phyloP scores from a whole-genome alignment of 1,140 invertebrate species.

The Oedothorax gibbosus region DNA sequence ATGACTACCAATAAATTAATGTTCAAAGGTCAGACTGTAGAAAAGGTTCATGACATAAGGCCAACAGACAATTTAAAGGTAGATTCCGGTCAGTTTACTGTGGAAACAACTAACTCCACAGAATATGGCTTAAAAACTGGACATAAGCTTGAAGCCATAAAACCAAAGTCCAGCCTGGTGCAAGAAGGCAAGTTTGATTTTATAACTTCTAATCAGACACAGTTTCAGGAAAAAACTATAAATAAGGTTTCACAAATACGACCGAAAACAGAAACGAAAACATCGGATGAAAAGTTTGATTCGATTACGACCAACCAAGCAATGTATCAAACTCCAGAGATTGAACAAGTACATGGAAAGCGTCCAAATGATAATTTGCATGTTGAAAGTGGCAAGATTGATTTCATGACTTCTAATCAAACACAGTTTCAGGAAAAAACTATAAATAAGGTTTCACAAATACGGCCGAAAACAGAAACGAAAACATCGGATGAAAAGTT shows the following conservation, averaged over 20 bases:
- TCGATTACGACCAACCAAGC: slow-evolving; percentile 49
- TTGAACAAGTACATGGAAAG: background rate
- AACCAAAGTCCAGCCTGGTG: slow-evolving; percentile 64
- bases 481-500: slow-evolving; percentile 35
- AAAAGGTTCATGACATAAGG: slow-evolving; percentile 31
- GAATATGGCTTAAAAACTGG: slow-evolving; percentile 64
- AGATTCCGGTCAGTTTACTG: slow-evolving; percentile 21
- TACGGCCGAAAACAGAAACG: slow-evolving; percentile 20
- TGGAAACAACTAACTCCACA: slow-evolving; percentile 62
- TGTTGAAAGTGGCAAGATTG: slow-evolving; percentile 20
- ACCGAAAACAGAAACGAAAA: slow-evolving; percentile 38
- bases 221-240: slow-evolving; percentile 31
- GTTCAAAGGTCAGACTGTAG: slow-evolving; percentile 21
- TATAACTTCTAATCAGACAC: slow-evolving; percentile 63
- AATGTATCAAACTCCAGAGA: slow-evolving; percentile 12
- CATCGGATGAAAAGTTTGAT: slow-evolving; percentile 33
- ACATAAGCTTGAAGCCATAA: background rate
- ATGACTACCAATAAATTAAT: slow-evolving; percentile 50
- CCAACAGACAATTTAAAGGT: slow-evolving; percentile 37
- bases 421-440: slow-evolving; percentile 33
- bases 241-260: slow-evolving; percentile 9
- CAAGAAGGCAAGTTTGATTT: slow-evolving; percentile 69
- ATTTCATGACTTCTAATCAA: slow-evolving; percentile 47
- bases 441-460: background rate
- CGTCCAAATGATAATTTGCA: slow-evolving; percentile 15